Evolutionary conservation across 2,113 vertebrate species (phyloP).

Genomic region (Paratilapia polleni): DNA sequence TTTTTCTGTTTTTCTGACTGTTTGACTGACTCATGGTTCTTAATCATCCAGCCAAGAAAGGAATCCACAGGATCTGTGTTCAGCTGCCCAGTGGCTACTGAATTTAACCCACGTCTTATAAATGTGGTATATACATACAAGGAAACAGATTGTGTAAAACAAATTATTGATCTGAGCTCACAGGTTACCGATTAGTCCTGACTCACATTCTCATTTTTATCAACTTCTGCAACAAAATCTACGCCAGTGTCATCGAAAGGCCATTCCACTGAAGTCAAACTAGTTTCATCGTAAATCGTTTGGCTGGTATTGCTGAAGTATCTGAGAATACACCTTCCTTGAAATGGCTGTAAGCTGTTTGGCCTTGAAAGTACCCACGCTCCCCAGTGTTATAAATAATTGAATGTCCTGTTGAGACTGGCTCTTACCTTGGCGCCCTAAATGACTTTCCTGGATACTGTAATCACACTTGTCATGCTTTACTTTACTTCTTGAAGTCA

Average conservation of each 20-base stretch:
- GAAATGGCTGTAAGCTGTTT: slow-evolving; percentile 58
- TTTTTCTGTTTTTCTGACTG: neutral
- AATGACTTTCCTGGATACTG: slow-evolving; percentile 73
- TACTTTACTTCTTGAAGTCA: slow-evolving; percentile 78
- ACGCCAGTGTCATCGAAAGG: neutral
- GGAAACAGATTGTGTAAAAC: neutral
- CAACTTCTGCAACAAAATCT: neutral
- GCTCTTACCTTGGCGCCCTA: slow-evolving; percentile 66
- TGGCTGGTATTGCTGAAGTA: slow-evolving; percentile 15
- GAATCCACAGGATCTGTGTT: rapidly evolving
- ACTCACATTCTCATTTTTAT: neutral
- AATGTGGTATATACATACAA: neutral
- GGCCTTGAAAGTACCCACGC: slow-evolving; percentile 70
- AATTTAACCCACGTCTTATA: neutral
- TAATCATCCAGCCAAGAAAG: neutral
- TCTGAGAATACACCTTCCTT: slow-evolving; percentile 30
- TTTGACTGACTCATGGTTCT: neutral
- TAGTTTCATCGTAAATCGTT: neutral
- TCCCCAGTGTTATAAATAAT: slow-evolving; percentile 74
- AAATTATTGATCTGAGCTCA: neutral
- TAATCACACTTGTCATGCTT: slow-evolving; percentile 80
- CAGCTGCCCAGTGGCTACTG: neutral
- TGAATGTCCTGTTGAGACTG: slow-evolving; percentile 70
- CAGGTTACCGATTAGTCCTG: neutral
- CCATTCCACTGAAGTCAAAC: neutral